Base-by-base conservation (phyloP, 2,888 invertebrate species). In the Volucella inanis region DNA sequence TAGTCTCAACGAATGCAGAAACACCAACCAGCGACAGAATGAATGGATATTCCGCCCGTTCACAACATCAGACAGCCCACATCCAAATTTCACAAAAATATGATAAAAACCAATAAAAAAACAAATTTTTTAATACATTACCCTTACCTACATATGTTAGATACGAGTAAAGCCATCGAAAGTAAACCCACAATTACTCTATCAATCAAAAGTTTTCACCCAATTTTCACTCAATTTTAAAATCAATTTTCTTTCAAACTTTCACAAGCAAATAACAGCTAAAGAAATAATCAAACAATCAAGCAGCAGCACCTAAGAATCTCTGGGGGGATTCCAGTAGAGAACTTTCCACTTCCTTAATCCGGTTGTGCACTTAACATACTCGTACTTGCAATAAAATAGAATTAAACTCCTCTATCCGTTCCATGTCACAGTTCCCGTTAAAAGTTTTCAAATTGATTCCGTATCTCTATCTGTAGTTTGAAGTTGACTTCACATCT, bases 171-270 rank as follows among this genome's bases (percentile, higher is more conserved):
- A 43, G 18, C 43, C 38, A 65, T 43, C 22, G 50, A 61, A 74
- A 74, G 74, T 61, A 67, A 80, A 52, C 79, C 74, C 41, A 22
- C 79, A 79, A 67, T 72, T 61, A 71, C 22, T 18, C 31, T 68
- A 39, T 39, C 55, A 64, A 39, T 54, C 54, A 70, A 45, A 22
- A 22, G 43, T 79, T 79, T 79, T 72, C 72, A 79, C 52, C 62
- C 70, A 65, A 76, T 82, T 81, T 76, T 76, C 71, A 71, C 50
- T 59, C 59, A 50, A 75, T 75, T 80, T 80, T 52, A 52, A 50
- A 68, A 61, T 81, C 80, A 81, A 81, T 81, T 81, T 81, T 64
- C 80, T 45, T 61, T 43, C 39, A 47, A 76, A 82, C 76, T 82
- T 82, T 82, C 81, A 38, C 76, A 81, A n/a, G 14, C 14, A 15